Evolutionary conservation across 53 echinoderm and acorn worm genomes (phyloP).

Genomic region (Zoroaster sp.): DNA sequence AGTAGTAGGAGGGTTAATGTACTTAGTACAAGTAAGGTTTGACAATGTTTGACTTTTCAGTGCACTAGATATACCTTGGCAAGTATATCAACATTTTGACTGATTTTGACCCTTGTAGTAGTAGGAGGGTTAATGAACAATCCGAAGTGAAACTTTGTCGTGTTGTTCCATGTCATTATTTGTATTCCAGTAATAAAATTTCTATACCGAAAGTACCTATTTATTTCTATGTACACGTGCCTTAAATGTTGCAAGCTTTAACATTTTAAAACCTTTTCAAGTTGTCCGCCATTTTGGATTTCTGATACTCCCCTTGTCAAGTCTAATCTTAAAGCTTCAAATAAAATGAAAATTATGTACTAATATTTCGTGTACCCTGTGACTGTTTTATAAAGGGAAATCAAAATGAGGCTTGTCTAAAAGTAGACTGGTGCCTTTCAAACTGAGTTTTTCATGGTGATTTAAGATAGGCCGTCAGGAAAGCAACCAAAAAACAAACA

Average conservation of each 20-base stretch:
- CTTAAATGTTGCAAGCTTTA: slow-evolving; percentile 6
- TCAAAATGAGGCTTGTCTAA: not conserved
- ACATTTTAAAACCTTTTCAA: not conserved
- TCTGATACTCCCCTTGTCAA: not conserved
- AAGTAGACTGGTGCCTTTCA: not conserved
- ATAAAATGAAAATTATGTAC: too few species aligned
- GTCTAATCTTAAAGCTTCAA: too few species aligned
- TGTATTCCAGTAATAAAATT: not conserved
- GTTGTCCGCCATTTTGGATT: not conserved
- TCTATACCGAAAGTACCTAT: not conserved
- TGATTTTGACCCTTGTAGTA: too few species aligned
- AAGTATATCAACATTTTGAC: too few species aligned
- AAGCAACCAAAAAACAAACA: not conserved
- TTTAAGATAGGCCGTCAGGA: not conserved
- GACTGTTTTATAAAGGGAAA: too few species aligned
- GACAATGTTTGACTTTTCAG: too few species aligned
- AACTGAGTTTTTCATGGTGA: not conserved
- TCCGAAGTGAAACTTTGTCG: too few species aligned
- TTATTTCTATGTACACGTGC: slow-evolving; percentile 12
- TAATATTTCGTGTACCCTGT: too few species aligned
- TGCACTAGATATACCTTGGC: too few species aligned
- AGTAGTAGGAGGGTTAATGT: too few species aligned
- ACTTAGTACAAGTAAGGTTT: too few species aligned
- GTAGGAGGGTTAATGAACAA: too few species aligned
- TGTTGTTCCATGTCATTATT: not conserved